phyloP scores from a whole-genome alignment of 2,113 vertebrate genomes.

The Sorex araneus region DNA sequence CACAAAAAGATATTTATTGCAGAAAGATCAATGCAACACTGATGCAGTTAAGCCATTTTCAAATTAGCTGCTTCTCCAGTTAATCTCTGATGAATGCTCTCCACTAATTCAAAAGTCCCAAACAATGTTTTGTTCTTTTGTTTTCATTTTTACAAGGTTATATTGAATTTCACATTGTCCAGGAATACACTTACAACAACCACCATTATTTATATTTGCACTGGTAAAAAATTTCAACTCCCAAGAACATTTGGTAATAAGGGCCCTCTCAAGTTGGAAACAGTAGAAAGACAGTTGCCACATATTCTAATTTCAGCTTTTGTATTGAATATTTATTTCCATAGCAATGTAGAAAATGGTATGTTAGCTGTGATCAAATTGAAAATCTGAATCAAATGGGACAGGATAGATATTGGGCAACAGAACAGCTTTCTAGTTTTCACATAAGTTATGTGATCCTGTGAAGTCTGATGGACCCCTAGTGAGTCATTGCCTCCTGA shows the following conservation, averaged over 20 bases:
- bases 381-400: constrained; percentile 62
- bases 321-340: constrained; percentile 54
- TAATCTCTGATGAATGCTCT: constrained; percentile 75
- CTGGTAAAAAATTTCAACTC: constrained; percentile 51
- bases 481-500: constrained; percentile 34
- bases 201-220: constrained; percentile 68
- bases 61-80: constrained; percentile 67
- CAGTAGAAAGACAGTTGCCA: constrained; percentile 68
- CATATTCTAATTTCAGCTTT: constrained; percentile 63
- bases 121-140: constrained; percentile 75
- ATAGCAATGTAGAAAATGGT: constrained; percentile 36
- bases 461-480: constrained; percentile 29
- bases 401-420: constrained; percentile 58
- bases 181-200: constrained; percentile 63
- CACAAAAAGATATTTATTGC: constrained; percentile 72
- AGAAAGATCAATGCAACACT: constrained; percentile 75
- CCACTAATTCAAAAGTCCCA: constrained; percentile 50
- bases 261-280: constrained; percentile 64
- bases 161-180: constrained; percentile 66
- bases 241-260: constrained; percentile 60
- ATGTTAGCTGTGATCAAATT: constrained; percentile 47
- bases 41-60: constrained; percentile 77
- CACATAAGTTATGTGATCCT: constrained; percentile 42
- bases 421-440: constrained; percentile 50
- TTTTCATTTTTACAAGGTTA: constrained; percentile 76